phyloP scores from a whole-genome alignment of 2,113 vertebrate species.

The Lamprotornis superbus region DNA sequence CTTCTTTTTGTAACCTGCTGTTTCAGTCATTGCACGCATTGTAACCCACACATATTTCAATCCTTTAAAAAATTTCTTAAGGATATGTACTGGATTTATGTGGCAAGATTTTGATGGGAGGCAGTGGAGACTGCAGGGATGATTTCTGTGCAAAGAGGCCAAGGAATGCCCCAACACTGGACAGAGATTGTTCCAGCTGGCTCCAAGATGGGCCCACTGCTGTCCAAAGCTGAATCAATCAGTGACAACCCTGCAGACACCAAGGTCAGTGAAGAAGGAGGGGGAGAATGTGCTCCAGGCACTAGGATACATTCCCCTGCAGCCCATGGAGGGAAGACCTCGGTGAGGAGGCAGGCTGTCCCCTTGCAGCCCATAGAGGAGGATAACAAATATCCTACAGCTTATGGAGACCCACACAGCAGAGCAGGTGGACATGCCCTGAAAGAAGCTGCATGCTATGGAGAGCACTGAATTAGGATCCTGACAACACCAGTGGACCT shows the following conservation, averaged over 20 bases:
- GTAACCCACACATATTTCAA: neutral
- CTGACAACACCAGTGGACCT: neutral
- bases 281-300: neutral
- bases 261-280: neutral
- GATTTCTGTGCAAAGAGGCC: neutral
- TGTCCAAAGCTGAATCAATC: neutral
- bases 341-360: neutral
- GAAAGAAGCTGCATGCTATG: neutral
- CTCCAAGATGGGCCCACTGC: neutral
- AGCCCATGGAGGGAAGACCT: neutral
- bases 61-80: neutral
- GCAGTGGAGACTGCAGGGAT: neutral
- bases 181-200: neutral
- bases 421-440: neutral
- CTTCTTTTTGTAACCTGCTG: neutral
- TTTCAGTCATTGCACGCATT: neutral
- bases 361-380: neutral
- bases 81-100: neutral
- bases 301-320: neutral
- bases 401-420: neutral
- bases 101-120: neutral
- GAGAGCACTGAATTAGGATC: neutral
- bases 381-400: neutral
- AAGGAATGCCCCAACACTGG: neutral
- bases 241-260: rapidly evolving